phyloP scores from a whole-genome alignment of 2,888 invertebrate genomes.

The Heliconius sara region DNA sequence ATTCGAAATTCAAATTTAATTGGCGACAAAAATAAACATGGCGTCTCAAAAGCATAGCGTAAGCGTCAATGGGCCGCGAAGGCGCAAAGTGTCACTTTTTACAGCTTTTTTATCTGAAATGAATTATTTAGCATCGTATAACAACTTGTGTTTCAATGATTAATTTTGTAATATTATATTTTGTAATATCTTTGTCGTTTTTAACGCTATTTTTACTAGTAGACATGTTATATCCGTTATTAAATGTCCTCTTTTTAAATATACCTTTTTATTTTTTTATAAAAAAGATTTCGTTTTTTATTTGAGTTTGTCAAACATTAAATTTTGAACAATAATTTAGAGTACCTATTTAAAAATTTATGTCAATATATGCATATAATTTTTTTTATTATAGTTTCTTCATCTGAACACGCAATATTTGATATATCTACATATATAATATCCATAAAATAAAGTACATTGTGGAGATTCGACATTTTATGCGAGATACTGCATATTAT shows the following conservation, averaged over 20 bases:
- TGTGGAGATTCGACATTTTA: too few relatives aligned
- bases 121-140: conserved; percentile 47
- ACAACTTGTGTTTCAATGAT: conserved; percentile 47
- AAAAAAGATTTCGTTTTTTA: not conserved
- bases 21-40: conserved; percentile 67
- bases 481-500: too few relatives aligned
- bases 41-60: conserved; percentile 59
- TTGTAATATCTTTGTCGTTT: not conserved
- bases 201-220: conserved; percentile 28
- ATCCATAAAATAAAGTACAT: too few relatives aligned
- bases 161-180: conserved; percentile 48
- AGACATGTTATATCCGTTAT: conserved; percentile 29
- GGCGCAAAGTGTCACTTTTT: conserved; percentile 61
- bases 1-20: conserved; percentile 55
- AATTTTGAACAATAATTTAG: too few relatives aligned
- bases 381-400: too few relatives aligned
- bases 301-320: too few relatives aligned
- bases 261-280: not conserved
- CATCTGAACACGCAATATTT: too few relatives aligned
- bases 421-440: too few relatives aligned
- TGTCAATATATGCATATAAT: too few relatives aligned
- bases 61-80: conserved; percentile 69
- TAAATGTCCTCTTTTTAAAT: not conserved
- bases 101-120: conserved; percentile 33
- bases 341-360: too few relatives aligned